Evolutionary conservation across 2,888 invertebrate genomes (phyloP).

Genomic region (Meandrusa payeni): DNA sequence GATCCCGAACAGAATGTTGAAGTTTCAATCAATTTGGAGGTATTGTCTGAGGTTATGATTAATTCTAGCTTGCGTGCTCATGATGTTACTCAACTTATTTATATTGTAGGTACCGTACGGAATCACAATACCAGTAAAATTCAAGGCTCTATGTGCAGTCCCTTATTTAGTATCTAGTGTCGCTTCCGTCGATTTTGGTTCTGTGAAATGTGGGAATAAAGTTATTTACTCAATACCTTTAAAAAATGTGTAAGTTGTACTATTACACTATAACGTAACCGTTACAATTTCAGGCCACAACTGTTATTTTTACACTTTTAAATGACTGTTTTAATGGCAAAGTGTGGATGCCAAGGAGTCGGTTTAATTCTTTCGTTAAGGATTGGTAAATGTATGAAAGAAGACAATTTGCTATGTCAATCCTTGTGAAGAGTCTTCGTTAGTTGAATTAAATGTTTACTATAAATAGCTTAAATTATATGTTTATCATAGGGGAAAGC

Average conservation of each 20-base stretch:
- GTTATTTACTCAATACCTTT: constrained; percentile 73
- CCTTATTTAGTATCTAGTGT: constrained; percentile 74
- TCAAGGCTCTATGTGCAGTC: constrained; percentile 80
- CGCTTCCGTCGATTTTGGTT: constrained; percentile 73
- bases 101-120: constrained; percentile 78
- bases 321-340: no score
- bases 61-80: no score
- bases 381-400: no score
- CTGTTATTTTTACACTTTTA: no score
- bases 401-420: no score
- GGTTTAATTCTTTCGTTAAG: no score
- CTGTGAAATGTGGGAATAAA: constrained; percentile 82
- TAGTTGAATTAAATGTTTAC: constrained; percentile 1
- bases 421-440: no score
- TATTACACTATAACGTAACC: no score
- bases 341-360: no score
- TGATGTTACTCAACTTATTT: no score
- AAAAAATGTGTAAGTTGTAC: constrained; percentile 77
- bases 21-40: constrained; percentile 70
- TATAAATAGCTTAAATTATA: constrained; percentile 11
- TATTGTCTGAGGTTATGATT: constrained; percentile 36
- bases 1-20: constrained; percentile 66
- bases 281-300: no score
- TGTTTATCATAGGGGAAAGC: constrained; percentile 67
- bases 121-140: constrained; percentile 77